phyloP scores from a whole-genome alignment of 2,797 vertebrate species.

The Microctenopoma lineatum region DNA sequence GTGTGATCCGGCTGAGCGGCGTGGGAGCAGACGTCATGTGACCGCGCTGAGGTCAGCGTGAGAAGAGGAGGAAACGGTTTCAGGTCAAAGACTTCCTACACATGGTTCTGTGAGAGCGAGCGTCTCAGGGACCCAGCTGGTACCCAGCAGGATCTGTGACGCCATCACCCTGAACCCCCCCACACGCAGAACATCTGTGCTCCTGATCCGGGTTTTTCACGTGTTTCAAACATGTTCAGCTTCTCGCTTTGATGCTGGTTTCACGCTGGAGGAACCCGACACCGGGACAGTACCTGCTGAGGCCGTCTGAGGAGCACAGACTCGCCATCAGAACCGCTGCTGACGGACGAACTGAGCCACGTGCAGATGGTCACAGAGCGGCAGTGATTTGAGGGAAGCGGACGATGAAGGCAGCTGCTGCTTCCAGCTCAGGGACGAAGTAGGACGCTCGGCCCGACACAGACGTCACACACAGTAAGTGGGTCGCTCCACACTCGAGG shows the following conservation, averaged over 20 bases:
- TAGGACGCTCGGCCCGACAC: conserved; percentile 27
- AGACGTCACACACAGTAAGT: conserved; percentile 26
- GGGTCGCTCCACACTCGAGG: conserved; percentile 33
- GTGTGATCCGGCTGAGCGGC: conserved; percentile 14
- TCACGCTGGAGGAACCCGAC: too few relatives aligned
- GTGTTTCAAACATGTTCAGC: too few relatives aligned
- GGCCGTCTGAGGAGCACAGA: too few relatives aligned
- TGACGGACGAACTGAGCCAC: too few relatives aligned
- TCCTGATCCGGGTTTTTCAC: too few relatives aligned
- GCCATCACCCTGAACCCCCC: not conserved
- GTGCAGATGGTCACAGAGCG: too few relatives aligned
- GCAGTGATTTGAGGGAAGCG: not conserved
- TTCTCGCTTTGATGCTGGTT: too few relatives aligned
- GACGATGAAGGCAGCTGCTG: conserved; percentile 9
- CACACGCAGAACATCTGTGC: too few relatives aligned
- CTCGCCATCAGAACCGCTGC: too few relatives aligned
- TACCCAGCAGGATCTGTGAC: not conserved
- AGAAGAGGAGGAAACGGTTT: not conserved
- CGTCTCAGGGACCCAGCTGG: not conserved
- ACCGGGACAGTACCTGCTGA: not conserved
- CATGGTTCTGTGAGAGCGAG: too few relatives aligned
- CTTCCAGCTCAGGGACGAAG: conserved; percentile 16
- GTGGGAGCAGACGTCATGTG: conserved; percentile 47
- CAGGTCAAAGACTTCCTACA: too few relatives aligned
- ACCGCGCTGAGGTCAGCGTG: not conserved